These are phyloP conservation scores for Limnephilus marmoratus DNA, from an alignment of 2,888 invertebrate genomes.

Conservation along the genomic window DNA sequence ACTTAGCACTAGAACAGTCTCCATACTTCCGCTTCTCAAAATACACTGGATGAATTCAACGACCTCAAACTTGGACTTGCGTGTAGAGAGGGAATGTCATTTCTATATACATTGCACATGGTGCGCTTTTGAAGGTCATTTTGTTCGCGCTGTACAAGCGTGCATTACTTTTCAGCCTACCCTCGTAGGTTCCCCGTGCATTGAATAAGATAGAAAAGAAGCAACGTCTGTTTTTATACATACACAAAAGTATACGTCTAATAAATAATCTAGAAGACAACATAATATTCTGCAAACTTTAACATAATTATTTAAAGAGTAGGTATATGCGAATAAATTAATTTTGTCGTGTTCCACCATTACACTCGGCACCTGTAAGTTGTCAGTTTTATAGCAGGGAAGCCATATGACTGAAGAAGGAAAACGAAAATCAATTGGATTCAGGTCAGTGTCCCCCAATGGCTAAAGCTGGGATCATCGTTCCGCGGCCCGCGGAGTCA, in stretches of 20 bases:
- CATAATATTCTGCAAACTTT: no score
- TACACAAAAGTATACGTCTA: background rate
- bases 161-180: no score
- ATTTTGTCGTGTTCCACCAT: background rate
- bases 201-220: background rate
- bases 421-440: constrained; percentile 43
- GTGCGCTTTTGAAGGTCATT: no score
- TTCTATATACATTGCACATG: no score
- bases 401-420: constrained; percentile 12
- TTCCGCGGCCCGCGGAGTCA: constrained; percentile 21
- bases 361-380: background rate
- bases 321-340: no score
- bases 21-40: no score
- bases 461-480: constrained; percentile 16
- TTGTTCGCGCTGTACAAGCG: no score
- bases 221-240: background rate
- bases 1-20: no score
- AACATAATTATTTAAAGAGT: no score
- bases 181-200: background rate
- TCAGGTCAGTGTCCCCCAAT: constrained; percentile 23
- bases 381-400: constrained; percentile 6
- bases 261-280: background rate
- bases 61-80: no score
- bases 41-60: no score
- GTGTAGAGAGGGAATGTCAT: no score